Evolutionary conservation across 2,113 vertebrate species (phyloP).

Genomic region (Cepphus grylle): DNA sequence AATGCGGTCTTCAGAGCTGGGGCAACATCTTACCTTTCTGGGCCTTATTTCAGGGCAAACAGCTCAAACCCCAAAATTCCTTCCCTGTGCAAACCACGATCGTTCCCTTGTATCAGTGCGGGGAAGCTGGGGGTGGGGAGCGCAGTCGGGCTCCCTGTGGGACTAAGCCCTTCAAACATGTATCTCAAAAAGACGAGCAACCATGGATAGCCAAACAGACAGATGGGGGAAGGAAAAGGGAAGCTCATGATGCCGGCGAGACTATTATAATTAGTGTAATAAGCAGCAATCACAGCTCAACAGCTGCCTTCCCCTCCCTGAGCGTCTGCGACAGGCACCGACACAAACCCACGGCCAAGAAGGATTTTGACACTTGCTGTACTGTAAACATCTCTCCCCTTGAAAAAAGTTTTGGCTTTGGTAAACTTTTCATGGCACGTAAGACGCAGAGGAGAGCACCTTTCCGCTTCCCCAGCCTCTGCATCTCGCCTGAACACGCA

Average conservation of each 20-base stretch:
- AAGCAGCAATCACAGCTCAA: not conserved
- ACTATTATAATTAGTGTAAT: constrained; percentile 34
- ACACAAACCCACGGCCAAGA: not conserved
- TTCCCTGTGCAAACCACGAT: accelerated
- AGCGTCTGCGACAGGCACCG: not conserved
- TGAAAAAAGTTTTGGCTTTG: not conserved
- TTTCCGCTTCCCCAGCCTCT: not conserved
- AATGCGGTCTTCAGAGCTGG: not conserved
- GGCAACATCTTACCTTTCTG: not conserved
- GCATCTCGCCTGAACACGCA: not conserved
- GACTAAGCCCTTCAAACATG: not conserved
- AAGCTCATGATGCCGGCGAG: not conserved
- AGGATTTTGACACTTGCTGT: not conserved
- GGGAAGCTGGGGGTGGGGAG: accelerated
- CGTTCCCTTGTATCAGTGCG: accelerated
- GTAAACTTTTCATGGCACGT: not conserved
- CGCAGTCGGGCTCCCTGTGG: accelerated
- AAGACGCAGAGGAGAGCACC: not conserved
- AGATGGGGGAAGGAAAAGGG: not conserved
- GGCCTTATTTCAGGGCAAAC: not conserved
- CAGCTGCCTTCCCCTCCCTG: not conserved
- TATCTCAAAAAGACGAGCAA: not conserved
- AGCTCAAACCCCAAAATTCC: not conserved
- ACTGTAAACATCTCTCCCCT: not conserved
- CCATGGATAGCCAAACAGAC: constrained; percentile 1